These are phyloP conservation scores for Ooceraea biroi DNA, from an alignment of 1,140 invertebrate species.

Conservation along the genomic window DNA sequence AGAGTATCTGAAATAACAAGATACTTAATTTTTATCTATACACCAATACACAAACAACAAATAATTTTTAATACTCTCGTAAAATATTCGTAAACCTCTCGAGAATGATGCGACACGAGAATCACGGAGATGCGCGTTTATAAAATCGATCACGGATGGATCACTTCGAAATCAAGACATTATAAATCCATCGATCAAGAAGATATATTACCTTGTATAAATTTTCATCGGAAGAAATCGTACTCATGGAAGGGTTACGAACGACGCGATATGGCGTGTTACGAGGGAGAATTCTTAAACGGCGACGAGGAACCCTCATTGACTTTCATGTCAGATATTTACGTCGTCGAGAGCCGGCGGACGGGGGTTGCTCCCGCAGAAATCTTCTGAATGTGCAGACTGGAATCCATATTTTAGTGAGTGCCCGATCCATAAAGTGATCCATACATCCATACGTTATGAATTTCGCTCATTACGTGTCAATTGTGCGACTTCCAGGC, in stretches of 20 bases:
- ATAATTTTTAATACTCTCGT: too few relatives aligned
- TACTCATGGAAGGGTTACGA: conserved; percentile 52
- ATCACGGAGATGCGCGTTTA: too few relatives aligned
- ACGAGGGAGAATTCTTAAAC: conserved; percentile 35
- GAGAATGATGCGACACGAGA: too few relatives aligned
- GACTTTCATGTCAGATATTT: conserved; percentile 72
- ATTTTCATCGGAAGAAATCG: conserved; percentile 22
- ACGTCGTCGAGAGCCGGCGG: conserved; percentile 21
- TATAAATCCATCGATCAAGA: conserved; percentile 37
- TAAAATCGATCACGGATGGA: too few relatives aligned
- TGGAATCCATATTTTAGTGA: conserved; percentile 70
- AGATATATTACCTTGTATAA: conserved; percentile 17
- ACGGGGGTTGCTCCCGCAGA: conserved; percentile 10
- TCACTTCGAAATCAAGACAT: background rate
- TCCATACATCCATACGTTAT: conserved; percentile 53
- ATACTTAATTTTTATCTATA: too few relatives aligned
- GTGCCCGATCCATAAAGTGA: too few relatives aligned
- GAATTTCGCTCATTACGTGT: background rate
- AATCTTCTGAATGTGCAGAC: conserved; percentile 26
- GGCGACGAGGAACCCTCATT: conserved; percentile 64
- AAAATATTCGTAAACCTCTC: too few relatives aligned
- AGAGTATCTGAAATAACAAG: too few relatives aligned
- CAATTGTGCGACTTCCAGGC: conserved; percentile 24
- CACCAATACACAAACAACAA: too few relatives aligned
- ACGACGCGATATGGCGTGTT: conserved; percentile 8